These are phyloP conservation scores for Gymnorhina tibicen DNA, from an alignment of 2,113 vertebrate species.

Conservation along the genomic window DNA sequence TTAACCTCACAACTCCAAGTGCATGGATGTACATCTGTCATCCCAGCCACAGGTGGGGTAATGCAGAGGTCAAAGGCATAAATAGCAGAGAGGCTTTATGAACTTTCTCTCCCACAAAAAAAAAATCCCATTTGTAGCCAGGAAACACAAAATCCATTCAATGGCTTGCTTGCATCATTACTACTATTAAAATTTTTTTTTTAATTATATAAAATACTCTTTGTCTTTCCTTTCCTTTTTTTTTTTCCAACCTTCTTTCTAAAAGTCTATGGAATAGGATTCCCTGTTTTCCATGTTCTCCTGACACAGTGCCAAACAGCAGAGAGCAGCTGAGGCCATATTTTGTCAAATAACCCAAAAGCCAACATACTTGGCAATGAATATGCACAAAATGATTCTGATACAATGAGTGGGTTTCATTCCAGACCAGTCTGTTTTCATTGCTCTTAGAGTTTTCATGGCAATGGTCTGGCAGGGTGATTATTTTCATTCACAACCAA, in stretches of 20 bases:
- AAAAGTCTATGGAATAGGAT: neutral
- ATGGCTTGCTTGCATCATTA: neutral
- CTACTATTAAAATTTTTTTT: neutral
- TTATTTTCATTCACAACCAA: conserved; percentile 5
- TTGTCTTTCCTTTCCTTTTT: neutral
- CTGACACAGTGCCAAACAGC: conserved; percentile 20
- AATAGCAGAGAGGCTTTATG: neutral
- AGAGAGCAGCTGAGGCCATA: conserved; percentile 63
- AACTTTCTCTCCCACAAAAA: neutral
- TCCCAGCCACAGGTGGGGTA: neutral
- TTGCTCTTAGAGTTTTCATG: neutral
- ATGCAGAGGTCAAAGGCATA: conserved; percentile 5
- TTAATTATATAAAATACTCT: neutral
- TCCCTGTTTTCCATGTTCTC: neutral
- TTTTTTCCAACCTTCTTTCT: neutral
- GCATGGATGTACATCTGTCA: neutral
- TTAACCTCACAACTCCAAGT: neutral
- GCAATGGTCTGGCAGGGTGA: neutral
- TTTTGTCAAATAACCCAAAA: conserved; percentile 35
- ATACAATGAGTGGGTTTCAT: conserved; percentile 25
- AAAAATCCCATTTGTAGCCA: neutral
- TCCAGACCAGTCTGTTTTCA: neutral
- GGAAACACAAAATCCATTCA: conserved; percentile 5
- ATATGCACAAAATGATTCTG: neutral
- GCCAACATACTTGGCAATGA: conserved; percentile 17